Conservation (phyloP, 2,797 vertebrate genomes). For the Borostomias antarcticus region DNA sequence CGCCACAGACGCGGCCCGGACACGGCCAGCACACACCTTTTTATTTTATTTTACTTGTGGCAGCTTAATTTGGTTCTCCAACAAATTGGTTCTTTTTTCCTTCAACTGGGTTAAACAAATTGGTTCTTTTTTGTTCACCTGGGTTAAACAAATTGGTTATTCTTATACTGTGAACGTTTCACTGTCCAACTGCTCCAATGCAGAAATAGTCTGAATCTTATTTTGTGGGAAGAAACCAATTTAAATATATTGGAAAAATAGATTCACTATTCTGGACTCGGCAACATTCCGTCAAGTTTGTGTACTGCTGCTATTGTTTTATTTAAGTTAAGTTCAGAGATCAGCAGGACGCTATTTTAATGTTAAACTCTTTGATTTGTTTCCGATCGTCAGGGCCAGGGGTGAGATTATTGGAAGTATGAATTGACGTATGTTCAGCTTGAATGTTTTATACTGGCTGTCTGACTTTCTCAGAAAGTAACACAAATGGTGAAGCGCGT, state of each 20-base stretch:
- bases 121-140: background rate
- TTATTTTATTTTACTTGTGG: constrained; percentile 6
- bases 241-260: background rate
- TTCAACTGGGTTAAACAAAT: constrained; percentile 13
- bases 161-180: constrained; percentile 77
- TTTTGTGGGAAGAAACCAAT: background rate
- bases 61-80: constrained; percentile 22
- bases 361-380: constrained; percentile 14
- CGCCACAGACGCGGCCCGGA: background rate
- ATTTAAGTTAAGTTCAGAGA: constrained; percentile 32
- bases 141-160: constrained; percentile 41
- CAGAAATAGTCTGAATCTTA: constrained; percentile 14
- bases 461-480: constrained; percentile 13
- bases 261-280: constrained; percentile 29
- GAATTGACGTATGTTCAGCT: constrained; percentile 30
- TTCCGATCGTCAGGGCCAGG: constrained; percentile 17
- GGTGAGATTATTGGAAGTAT: constrained; percentile 19
- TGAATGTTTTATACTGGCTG: constrained; percentile 33
- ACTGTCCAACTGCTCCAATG: constrained; percentile 6
- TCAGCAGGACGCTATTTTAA: constrained; percentile 25
- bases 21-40: constrained; percentile 1
- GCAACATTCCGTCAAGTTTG: constrained; percentile 67
- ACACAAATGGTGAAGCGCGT: constrained; percentile 7
- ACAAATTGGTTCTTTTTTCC: background rate
- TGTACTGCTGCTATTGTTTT: constrained; percentile 61